Evolutionary conservation across 2,888 invertebrate species (phyloP).

Genomic region (Tricholauxania praeusta): DNA sequence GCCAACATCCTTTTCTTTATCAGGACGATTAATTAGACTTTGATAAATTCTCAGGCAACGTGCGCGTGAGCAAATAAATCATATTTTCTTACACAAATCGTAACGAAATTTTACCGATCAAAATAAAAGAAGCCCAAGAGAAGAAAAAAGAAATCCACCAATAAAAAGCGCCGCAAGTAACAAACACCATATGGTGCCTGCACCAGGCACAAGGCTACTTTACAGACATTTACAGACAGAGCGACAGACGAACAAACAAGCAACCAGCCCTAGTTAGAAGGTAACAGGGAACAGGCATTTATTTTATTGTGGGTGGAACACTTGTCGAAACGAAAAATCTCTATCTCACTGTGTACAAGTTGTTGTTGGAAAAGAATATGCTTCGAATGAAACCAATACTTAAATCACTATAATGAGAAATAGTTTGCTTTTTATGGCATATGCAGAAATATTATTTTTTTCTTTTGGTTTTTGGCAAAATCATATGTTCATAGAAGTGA

Average conservation of each 20-base stretch:
- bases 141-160: slow-evolving; percentile 21
- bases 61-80: slow-evolving; percentile 67
- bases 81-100: slow-evolving; percentile 52
- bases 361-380: too few relatives aligned
- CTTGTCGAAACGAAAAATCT: slow-evolving; percentile 44
- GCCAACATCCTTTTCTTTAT: slow-evolving; percentile 38
- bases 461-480: too few relatives aligned
- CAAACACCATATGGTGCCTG: slow-evolving; percentile 35
- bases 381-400: too few relatives aligned
- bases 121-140: slow-evolving; percentile 21
- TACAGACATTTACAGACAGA: slow-evolving; percentile 4
- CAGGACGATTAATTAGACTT: slow-evolving; percentile 51
- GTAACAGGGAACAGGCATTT: slow-evolving; percentile 42
- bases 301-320: slow-evolving; percentile 67
- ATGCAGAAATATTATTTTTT: too few relatives aligned
- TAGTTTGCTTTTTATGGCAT: too few relatives aligned
- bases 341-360: not conserved
- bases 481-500: too few relatives aligned
- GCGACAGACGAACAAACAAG: not conserved
- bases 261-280: not conserved
- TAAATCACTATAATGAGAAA: too few relatives aligned
- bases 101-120: slow-evolving; percentile 52
- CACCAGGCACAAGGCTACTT: slow-evolving; percentile 14
- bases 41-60: slow-evolving; percentile 52
- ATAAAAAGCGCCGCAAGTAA: slow-evolving; percentile 61